Evolutionary conservation across 53 echinoderm and acorn worm genomes (phyloP).

Genomic region (Luidia sarsii): DNA sequence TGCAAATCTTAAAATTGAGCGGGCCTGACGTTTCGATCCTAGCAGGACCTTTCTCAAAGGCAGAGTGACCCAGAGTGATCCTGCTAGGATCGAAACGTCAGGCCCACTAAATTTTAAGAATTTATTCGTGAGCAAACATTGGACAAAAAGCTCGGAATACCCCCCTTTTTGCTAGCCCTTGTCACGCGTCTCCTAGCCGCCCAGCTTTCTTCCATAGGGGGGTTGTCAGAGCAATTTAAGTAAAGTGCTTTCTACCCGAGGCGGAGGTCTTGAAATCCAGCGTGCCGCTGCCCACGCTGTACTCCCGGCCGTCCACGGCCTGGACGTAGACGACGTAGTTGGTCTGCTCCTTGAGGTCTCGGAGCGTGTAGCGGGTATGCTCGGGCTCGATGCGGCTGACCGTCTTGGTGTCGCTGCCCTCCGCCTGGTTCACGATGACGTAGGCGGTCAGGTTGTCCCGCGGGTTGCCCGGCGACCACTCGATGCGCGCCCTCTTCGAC

Average conservation of each 20-base stretch:
- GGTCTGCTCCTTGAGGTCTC: constrained; percentile 39
- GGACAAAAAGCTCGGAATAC: no score
- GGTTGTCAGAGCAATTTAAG: no score
- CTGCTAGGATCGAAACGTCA: no score
- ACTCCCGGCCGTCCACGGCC: constrained; percentile 27
- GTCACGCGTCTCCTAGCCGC: no score
- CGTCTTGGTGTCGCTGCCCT: constrained; percentile 54
- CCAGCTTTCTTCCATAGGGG: no score
- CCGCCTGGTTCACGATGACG: constrained; percentile 45
- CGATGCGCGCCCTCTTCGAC: constrained; percentile 1
- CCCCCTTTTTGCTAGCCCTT: no score
- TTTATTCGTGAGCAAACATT: no score
- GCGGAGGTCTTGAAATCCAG: constrained; percentile 18
- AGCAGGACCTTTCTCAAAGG: no score
- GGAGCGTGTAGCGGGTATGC: constrained; percentile 32
- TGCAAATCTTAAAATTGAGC: no score
- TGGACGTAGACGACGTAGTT: constrained; percentile 55
- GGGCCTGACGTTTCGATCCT: no score
- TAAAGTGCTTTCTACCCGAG: constrained; percentile 7
- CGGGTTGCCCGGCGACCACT: constrained; percentile 34
- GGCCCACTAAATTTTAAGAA: no score
- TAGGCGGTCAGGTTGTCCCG: constrained; percentile 38
- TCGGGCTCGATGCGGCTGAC: constrained; percentile 59
- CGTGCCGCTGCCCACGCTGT: neutral
- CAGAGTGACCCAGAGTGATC: no score